Evolutionary conservation across 2,113 vertebrate genomes (phyloP).

Genomic region (Trogon melanurus): DNA sequence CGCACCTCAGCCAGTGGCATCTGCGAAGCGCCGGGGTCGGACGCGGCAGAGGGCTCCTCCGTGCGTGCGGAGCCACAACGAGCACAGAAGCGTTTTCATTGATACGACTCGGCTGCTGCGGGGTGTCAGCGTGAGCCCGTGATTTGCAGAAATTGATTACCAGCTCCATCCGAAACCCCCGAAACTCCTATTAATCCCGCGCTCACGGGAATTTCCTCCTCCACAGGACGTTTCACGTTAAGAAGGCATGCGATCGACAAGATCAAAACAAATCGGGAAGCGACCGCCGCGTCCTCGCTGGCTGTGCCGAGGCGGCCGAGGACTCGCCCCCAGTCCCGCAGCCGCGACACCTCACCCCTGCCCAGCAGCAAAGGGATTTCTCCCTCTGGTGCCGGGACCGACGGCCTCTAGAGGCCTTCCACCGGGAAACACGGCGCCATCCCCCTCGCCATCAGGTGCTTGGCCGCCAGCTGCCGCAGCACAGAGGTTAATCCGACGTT

Average conservation of each 20-base stretch:
- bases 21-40: not conserved
- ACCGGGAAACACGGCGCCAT: accelerated
- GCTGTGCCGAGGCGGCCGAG: not conserved
- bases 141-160: not conserved
- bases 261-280: conserved; percentile 60
- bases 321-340: not conserved
- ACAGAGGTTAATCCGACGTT: not conserved
- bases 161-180: not conserved
- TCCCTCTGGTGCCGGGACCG: accelerated
- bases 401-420: too few relatives aligned
- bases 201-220: conserved; percentile 51
- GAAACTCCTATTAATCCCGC: conserved; percentile 36
- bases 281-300: not conserved
- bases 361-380: too few relatives aligned
- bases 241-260: conserved; percentile 42
- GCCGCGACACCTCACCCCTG: accelerated
- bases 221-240: conserved; percentile 49
- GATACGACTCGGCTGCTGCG: not conserved
- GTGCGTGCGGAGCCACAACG: not conserved
- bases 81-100: not conserved
- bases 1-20: not conserved
- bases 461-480: not conserved
- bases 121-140: conserved; percentile 13
- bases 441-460: not conserved
- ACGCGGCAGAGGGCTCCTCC: not conserved